phyloP scores from a whole-genome alignment of 2,888 invertebrate species.

The Xylota segnis region DNA sequence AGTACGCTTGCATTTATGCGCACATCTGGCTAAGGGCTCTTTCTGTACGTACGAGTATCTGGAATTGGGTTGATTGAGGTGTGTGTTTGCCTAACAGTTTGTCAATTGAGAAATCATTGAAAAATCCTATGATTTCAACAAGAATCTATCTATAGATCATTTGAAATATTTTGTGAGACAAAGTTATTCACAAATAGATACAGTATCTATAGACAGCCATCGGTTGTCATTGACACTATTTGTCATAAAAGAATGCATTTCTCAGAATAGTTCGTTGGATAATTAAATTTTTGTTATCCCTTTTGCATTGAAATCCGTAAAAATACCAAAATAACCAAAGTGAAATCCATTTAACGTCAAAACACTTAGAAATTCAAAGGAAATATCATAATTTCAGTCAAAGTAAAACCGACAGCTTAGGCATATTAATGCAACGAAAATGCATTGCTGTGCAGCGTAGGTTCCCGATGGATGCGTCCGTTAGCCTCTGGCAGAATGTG shows the following conservation, averaged over 20 bases:
- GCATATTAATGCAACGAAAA: conserved; percentile 59
- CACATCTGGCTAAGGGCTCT: conserved; percentile 59
- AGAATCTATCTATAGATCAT: no score
- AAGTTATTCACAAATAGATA: no score
- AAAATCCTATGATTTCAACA: no score
- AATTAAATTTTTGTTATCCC: conserved; percentile 17
- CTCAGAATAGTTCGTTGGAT: conserved; percentile 34
- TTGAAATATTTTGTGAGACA: no score
- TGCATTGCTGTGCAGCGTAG: conserved; percentile 23
- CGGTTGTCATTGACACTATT: conserved; percentile 5
- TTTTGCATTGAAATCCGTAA: background rate
- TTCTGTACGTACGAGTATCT: conserved; percentile 18
- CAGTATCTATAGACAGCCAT: background rate
- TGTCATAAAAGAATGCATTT: conserved; percentile 2
- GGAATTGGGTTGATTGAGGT: conserved; percentile 68
- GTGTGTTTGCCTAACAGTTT: conserved; percentile 41
- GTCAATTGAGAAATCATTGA: background rate
- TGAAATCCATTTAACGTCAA: conserved; percentile 48
- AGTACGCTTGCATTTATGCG: conserved; percentile 30
- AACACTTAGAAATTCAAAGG: conserved; percentile 61
- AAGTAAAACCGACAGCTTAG: conserved; percentile 43
- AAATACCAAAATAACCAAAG: conserved; percentile 30
- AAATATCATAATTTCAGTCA: conserved; percentile 69
- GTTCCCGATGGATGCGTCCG: conserved; percentile 67
- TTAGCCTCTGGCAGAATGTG: conserved; percentile 67